Evolutionary conservation across 2,797 vertebrate species (phyloP).

Genomic region (Pseudochromis fuscus): DNA sequence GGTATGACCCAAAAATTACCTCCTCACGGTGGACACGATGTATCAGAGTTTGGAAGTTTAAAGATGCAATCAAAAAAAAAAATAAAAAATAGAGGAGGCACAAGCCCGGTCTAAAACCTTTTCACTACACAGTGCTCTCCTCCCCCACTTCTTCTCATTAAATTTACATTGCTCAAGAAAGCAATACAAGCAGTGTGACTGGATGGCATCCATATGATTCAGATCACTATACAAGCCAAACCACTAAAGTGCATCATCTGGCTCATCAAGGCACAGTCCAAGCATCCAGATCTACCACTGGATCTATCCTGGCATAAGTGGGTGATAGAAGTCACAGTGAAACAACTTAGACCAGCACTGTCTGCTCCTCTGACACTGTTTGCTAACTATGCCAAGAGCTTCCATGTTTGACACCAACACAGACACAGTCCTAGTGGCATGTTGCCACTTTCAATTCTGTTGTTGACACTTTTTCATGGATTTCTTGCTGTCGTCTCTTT

Average conservation of each 20-base stretch:
- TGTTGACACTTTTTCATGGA: conserved; percentile 59
- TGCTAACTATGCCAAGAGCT: conserved; percentile 50
- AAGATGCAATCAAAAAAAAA: conserved; percentile 8
- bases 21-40: neutral
- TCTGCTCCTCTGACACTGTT: conserved; percentile 46
- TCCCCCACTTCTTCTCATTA: conserved; percentile 7
- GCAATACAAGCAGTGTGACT: conserved; percentile 21
- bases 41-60: neutral
- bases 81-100: conserved; percentile 4
- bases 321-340: conserved; percentile 43
- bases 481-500: conserved; percentile 44
- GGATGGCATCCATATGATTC: conserved; percentile 35
- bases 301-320: conserved; percentile 55
- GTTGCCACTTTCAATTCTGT: conserved; percentile 56
- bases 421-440: conserved; percentile 44
- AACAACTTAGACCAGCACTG: conserved; percentile 50
- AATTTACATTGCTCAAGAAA: conserved; percentile 36
- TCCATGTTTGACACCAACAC: conserved; percentile 48
- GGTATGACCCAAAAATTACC: neutral
- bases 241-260: conserved; percentile 59
- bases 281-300: conserved; percentile 48
- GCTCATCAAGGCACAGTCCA: conserved; percentile 63
- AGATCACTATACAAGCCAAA: conserved; percentile 45
- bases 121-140: conserved; percentile 1
- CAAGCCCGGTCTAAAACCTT: neutral